Evolutionary conservation across 2,888 invertebrate species (phyloP), one percentile per base, ranked within the genome.

Genomic region (Coelopa pilipes): DNA sequence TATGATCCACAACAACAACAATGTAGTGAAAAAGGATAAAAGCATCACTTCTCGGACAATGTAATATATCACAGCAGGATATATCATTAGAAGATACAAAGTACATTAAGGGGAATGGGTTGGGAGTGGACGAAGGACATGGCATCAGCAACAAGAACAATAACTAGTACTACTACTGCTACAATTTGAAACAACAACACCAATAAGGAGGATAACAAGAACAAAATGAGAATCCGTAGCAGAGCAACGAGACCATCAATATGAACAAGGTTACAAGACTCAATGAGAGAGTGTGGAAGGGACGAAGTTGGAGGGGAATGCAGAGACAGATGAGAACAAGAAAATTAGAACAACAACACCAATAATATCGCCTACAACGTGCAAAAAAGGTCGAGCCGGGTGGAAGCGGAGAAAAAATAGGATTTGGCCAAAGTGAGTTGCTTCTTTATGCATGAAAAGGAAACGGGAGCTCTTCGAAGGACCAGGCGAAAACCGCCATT

Each of bases 361-460:
- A 34, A 7, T 7, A 2, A 34, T 7, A 34, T 34, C 34, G 34
- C 34, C 34, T 7, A 34, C 34, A 34, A 34, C 34, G n/a, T n/a
- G n/a, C 19, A 12, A 59, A 59, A 59, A 59, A 59, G 21, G 57
- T 59, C 24, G 19, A 12, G 4, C 21, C 57, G 19, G 12, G 34
- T 4, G 7, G 34, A 34, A 34, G 34, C 7, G 34, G 34, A 53
- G 5, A 53, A 53, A 53, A 53, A 53, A 53, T 15, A 59, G 24
- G 24, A 12, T 21, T 59, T 59, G 10, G 19, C 10, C 57, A 59
- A 19, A 59, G 21, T 59, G 57, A 59, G 57, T 59, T 59, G 24
- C 57, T 59, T 59, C 13, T 59, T 59, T 59, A 59, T 59, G 57
- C 57, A 59, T 59, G 57, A 59, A 59, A 21, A 21, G 21, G 57